phyloP scores from a whole-genome alignment of 2,797 vertebrate species.

The Falco biarmicus region DNA sequence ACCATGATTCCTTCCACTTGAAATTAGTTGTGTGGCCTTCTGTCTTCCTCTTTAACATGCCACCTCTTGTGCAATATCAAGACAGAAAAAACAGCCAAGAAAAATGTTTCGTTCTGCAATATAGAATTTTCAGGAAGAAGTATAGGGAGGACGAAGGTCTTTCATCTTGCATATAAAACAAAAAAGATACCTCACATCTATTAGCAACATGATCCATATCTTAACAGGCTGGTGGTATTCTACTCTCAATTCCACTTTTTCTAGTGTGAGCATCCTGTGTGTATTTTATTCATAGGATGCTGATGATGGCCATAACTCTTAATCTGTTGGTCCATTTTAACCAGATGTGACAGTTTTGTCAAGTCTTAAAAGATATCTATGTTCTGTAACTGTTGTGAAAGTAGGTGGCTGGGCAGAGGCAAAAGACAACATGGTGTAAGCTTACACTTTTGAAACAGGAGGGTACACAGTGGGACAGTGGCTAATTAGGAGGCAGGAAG shows the following conservation, averaged over 20 bases:
- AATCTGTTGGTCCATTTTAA: not conserved
- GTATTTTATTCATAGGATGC: not conserved
- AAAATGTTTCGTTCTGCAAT: not conserved
- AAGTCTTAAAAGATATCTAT: not conserved
- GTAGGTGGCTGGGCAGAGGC: fast-evolving
- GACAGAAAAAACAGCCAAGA: not conserved
- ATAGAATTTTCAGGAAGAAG: not conserved
- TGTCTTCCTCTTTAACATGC: not conserved
- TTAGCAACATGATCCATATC: not conserved
- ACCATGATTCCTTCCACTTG: not conserved
- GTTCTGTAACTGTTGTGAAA: not conserved
- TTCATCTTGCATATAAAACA: not conserved
- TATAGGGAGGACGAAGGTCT: not conserved
- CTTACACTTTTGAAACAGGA: fast-evolving
- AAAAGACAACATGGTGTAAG: not conserved
- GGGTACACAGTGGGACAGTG: fast-evolving
- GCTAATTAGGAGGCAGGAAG: not conserved
- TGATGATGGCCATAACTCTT: not conserved
- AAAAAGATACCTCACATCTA: not conserved
- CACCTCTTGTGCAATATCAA: not conserved
- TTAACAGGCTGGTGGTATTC: not conserved
- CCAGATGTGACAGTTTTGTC: not conserved
- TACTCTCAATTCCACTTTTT: not conserved
- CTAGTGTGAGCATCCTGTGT: not conserved
- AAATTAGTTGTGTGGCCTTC: not conserved